Evolutionary conservation across 2,797 vertebrate species (phyloP).

Genomic region (Leuciscus waleckii): DNA sequence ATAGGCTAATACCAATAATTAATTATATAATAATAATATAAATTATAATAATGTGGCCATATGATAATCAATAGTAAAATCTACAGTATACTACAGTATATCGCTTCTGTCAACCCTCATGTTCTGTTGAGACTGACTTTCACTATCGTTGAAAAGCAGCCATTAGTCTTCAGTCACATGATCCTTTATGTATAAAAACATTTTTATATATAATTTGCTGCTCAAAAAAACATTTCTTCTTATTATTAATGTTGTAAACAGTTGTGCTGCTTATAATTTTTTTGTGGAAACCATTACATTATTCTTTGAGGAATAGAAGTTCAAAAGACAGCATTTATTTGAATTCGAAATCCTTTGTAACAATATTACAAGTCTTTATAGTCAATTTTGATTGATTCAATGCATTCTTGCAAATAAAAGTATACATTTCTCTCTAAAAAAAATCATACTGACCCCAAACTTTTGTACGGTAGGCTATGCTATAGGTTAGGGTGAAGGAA

Average conservation of each 20-base stretch:
- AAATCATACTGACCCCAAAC: background rate
- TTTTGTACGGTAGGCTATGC: background rate
- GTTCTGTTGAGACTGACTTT: background rate
- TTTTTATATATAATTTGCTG: too few relatives aligned
- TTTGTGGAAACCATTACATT: background rate
- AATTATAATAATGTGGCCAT: background rate
- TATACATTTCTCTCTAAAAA: background rate
- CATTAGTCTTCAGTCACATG: too few relatives aligned
- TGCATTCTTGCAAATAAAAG: background rate
- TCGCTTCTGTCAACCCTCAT: background rate
- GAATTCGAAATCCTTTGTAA: background rate
- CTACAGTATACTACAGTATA: background rate
- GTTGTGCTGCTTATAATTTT: background rate
- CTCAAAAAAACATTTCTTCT: background rate
- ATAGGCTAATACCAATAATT: background rate
- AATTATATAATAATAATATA: background rate
- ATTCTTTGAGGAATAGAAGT: background rate
- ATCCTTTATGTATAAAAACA: too few relatives aligned
- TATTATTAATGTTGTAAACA: background rate
- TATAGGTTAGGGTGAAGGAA: constrained; percentile 53
- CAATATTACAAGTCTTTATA: background rate
- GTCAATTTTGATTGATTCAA: background rate
- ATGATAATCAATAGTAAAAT: background rate
- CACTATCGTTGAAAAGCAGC: too few relatives aligned
- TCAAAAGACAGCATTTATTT: background rate